Percentiles rank a stretch among this genome's conserved stretches.
These are phyloP conservation scores for Drosophila parvula DNA, from an alignment of 1,140 invertebrate genomes.

Conservation along the genomic window DNA sequence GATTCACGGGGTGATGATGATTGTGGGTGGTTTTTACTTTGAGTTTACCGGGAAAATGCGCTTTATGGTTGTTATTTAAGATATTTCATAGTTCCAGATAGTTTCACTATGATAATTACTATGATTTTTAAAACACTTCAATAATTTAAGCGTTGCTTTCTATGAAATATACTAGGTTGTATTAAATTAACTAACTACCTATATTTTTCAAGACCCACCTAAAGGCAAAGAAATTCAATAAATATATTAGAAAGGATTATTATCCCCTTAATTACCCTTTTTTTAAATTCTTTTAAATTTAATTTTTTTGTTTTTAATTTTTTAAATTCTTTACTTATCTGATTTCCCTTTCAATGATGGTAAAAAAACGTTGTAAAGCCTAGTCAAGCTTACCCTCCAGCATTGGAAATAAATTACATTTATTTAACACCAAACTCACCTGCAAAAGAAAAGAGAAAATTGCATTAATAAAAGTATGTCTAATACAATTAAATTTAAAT, in stretches of 20 bases:
- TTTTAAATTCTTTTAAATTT: neutral
- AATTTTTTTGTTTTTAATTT: no score
- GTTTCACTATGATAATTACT: no score
- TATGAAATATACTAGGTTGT: no score
- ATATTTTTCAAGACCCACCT: no score
- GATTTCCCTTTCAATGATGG: neutral
- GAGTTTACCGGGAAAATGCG: neutral
- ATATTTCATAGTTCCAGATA: neutral
- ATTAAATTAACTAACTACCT: no score
- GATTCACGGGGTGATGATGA: neutral
- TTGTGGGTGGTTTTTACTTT: neutral
- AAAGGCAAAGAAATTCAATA: no score
- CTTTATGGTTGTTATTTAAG: neutral
- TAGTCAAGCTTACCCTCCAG: slow-evolving; percentile 20
- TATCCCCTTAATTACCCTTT: neutral
- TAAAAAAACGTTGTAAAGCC: neutral
- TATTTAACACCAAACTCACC: slow-evolving; percentile 31
- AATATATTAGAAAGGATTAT: no score
- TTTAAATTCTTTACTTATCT: slow-evolving; percentile 7
- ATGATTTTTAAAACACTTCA: no score
- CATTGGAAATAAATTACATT: neutral
- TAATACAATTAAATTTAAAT: slow-evolving; percentile 11
- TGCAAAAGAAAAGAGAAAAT: slow-evolving; percentile 32
- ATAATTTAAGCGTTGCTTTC: no score
- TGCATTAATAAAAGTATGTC: slow-evolving; percentile 19